These are phyloP conservation scores for Drosophila sp. DNA, from an alignment of 1,140 invertebrate genomes.

Conservation along the genomic window DNA sequence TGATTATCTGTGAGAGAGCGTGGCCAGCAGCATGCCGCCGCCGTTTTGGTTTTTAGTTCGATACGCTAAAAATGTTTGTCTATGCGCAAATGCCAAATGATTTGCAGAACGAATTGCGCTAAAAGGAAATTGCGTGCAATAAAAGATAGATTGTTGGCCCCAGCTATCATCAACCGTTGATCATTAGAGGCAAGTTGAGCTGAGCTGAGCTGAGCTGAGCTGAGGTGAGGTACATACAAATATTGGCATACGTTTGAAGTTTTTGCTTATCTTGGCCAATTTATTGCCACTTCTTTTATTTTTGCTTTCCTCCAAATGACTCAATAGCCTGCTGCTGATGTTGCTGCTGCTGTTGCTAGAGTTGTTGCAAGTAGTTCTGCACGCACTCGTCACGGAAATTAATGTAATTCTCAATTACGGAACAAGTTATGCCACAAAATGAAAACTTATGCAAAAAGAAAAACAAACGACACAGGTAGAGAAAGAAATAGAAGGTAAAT, in stretches of 20 bases:
- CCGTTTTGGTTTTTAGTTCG: neutral
- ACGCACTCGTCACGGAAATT: slow-evolving; percentile 74
- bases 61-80: slow-evolving; percentile 56
- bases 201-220: slow-evolving; percentile 20
- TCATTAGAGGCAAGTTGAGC: slow-evolving; percentile 57
- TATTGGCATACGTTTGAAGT: slow-evolving; percentile 62
- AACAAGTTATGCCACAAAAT: slow-evolving; percentile 80
- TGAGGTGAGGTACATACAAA: slow-evolving; percentile 38
- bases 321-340: slow-evolving; percentile 49
- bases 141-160: slow-evolving; percentile 68
- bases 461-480: slow-evolving; percentile 13
- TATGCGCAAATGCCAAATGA: slow-evolving; percentile 52
- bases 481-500: slow-evolving; percentile 3
- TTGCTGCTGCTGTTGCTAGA: neutral
- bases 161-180: slow-evolving; percentile 71
- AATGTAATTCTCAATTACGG: slow-evolving; percentile 81
- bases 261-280: slow-evolving; percentile 64
- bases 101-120: slow-evolving; percentile 69
- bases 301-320: slow-evolving; percentile 66
- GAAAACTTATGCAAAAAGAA: slow-evolving; percentile 54
- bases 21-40: slow-evolving; percentile 11
- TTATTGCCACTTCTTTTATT: slow-evolving; percentile 49
- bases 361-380: slow-evolving; percentile 70
- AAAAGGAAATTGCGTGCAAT: slow-evolving; percentile 77
- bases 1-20: slow-evolving; percentile 62